Evolutionary conservation across 2,797 vertebrate genomes (phyloP).

Genomic region (Hemibagrus guttatus): DNA sequence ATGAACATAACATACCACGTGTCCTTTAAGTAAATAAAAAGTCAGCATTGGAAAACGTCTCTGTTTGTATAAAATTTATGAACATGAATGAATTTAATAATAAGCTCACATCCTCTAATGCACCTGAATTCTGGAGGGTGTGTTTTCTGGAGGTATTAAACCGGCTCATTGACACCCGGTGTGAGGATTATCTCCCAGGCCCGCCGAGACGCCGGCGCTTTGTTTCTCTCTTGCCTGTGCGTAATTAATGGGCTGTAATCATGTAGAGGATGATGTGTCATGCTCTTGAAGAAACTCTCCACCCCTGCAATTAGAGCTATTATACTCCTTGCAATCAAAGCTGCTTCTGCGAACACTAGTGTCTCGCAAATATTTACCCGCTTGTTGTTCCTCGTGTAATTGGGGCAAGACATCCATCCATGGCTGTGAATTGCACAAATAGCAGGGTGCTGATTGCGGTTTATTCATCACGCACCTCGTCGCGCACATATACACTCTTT

Average conservation of each 20-base stretch:
- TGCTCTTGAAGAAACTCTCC: conserved; percentile 33
- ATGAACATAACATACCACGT: no score
- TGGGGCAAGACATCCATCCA: conserved; percentile 21
- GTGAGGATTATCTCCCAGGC: conserved; percentile 11
- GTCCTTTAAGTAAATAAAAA: no score
- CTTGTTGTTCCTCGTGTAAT: conserved; percentile 31
- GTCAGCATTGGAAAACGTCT: no score
- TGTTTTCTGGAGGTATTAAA: neutral
- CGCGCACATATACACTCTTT: no score
- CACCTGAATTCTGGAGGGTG: neutral
- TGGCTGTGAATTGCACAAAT: conserved; percentile 24
- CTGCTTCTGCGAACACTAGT: conserved; percentile 29
- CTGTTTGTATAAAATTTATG: no score
- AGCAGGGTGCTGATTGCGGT: conserved; percentile 5
- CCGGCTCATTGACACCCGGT: neutral
- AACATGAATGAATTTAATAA: neutral
- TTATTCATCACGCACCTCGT: neutral
- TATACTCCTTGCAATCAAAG: conserved; percentile 25
- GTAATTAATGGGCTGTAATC: conserved; percentile 53
- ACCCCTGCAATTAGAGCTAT: conserved; percentile 42
- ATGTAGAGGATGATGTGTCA: conserved; percentile 42
- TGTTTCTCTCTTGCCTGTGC: conserved; percentile 26
- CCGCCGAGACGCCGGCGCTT: conserved; percentile 19
- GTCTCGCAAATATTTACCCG: conserved; percentile 23
- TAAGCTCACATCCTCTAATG: neutral